Evolutionary conservation across 2,797 vertebrate genomes (phyloP), one percentile per base, ranked within the genome.

Genomic region (Halcyon chelicuti): DNA sequence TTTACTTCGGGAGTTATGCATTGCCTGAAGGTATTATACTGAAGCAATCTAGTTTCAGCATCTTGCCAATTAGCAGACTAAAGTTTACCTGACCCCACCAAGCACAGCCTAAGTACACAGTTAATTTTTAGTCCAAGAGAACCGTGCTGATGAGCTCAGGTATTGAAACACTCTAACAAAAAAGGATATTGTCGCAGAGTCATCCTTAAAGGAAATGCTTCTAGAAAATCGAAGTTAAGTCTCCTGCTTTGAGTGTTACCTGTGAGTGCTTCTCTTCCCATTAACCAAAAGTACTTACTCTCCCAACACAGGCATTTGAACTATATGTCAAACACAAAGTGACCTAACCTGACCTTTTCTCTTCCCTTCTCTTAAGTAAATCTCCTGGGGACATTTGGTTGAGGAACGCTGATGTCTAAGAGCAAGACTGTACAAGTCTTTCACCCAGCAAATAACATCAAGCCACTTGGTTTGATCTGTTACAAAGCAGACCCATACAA

Each of bases 111-210:
- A 79, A 82, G 19, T 12, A n/a, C 17, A 35, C 25, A 76, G 74
- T 79, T 90, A 87, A 92, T 67, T 82, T 90, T 79, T 85, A 96
- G 85, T 67, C 70, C 14, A 42, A 21, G 65, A 57, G 26, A 70
- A 66, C 5, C n/a, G 16, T 42, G 39, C 51, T 40, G 42, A 70
- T 88, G 55, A 94, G 25, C 33, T 73, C 31, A 70, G 63, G n/a
- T 42, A 75, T 18, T 21, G 52, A 93, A 84, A 92, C n/a, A 60
- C n/a, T 70, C 28, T 71, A 2, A 15, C 70, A 80, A 2, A 21
- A 76, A 80, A 73, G 5, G 13, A 58, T 57, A 71, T 26, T 6
- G 1, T 67, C 47, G 55, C 60, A 90, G 70, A 81, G 12, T 26
- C 52, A 88, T 55, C 63, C 39, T 62, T 85, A 42, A 88, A 90